These are phyloP conservation scores for Chondrosia reniformis DNA, from an alignment of 37 sponge, comb jelly and placozoan species.

Conservation along the genomic window DNA sequence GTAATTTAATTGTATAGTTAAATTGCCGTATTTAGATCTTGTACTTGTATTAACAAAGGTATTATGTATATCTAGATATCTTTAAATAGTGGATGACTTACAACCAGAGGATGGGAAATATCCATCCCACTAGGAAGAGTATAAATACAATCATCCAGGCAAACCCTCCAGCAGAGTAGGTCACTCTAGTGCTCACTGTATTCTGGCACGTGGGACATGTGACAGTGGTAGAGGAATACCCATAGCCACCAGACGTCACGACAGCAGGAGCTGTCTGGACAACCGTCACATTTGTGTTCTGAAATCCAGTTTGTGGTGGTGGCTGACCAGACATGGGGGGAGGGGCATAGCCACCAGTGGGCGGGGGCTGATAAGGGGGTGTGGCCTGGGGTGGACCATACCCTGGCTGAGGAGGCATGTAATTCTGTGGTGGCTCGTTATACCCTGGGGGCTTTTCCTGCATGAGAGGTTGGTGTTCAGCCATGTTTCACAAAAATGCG, in stretches of 20 bases:
- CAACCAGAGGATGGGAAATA: slow-evolving; percentile 2
- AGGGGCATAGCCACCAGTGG: background rate
- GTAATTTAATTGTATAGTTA: too few species aligned
- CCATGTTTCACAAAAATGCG: background rate
- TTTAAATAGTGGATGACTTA: background rate
- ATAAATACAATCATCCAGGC: slow-evolving; percentile 44
- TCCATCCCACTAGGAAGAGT: slow-evolving; percentile 35
- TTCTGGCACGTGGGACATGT: slow-evolving; percentile 68
- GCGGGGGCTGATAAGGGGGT: background rate
- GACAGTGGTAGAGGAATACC: background rate
- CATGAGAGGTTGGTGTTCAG: background rate
- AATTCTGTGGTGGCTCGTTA: background rate
- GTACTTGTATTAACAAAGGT: too few species aligned
- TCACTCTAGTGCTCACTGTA: slow-evolving; percentile 83
- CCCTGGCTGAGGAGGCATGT: background rate
- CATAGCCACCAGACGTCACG: background rate
- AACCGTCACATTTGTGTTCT: background rate
- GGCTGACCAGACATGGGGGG: background rate
- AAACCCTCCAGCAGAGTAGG: slow-evolving; percentile 51
- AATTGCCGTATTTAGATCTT: too few species aligned
- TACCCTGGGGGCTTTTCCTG: background rate
- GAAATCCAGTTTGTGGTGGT: background rate
- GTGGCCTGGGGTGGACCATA: background rate
- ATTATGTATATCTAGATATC: background rate
- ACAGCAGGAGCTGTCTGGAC: background rate